A percentile compares a stretch with the other conserved stretches of the same genome.
phyloP scores from a whole-genome alignment of 2,888 invertebrate genomes.

The Teinopalpus imperialis region DNA sequence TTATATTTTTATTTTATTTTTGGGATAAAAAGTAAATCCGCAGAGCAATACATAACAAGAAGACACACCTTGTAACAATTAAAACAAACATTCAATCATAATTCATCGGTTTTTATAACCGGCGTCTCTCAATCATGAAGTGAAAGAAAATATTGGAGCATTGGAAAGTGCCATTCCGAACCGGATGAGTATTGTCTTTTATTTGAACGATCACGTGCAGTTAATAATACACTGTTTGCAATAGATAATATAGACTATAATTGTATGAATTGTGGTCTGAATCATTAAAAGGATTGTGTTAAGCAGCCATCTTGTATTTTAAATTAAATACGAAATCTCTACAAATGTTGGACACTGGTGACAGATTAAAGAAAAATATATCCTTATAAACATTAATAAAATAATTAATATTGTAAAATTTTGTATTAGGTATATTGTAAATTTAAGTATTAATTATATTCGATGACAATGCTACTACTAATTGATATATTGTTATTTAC shows the following conservation, averaged over 20 bases:
- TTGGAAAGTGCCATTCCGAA: constrained; percentile 19
- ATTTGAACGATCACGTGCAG: neutral
- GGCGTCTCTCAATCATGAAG: constrained; percentile 3
- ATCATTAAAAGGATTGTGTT: constrained; percentile 1
- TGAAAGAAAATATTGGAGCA: constrained; percentile 22
- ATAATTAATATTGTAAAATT: no score
- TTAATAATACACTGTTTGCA: constrained; percentile 1
- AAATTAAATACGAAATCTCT: constrained; percentile 1
- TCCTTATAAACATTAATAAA: no score
- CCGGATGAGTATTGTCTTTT: constrained; percentile 16
- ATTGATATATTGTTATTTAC: no score
- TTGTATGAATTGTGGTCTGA: no score
- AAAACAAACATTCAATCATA: neutral
- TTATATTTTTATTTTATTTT: no score
- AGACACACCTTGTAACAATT: neutral
- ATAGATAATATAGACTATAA: constrained; percentile 6
- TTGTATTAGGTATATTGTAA: no score
- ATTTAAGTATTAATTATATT: no score
- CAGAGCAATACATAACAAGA: no score
- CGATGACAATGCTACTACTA: no score
- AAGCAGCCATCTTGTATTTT: constrained; percentile 10
- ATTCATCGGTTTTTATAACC: constrained; percentile 4
- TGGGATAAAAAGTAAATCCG: no score
- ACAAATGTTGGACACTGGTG: no score
- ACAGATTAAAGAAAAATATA: no score